A percentile compares a stretch with the other conserved stretches of the same genome.
These are phyloP conservation scores for Tachyglossus aculeatus DNA, from an alignment of 2,797 vertebrate genomes.

Conservation along the genomic window DNA sequence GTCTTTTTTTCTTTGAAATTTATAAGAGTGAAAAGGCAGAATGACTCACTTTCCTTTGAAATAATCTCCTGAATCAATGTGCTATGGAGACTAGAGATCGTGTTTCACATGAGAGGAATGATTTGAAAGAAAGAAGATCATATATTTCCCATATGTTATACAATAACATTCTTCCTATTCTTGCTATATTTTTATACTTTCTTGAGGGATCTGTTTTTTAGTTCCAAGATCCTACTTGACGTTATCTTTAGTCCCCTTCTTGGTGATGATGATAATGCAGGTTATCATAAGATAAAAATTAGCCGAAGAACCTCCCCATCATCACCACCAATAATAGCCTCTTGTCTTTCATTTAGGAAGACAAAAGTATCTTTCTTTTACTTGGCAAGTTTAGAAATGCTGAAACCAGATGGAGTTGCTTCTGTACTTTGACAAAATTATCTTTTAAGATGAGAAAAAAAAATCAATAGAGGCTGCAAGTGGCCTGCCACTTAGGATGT, in stretches of 20 bases:
- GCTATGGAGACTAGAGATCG: background rate
- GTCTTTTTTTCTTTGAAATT: background rate
- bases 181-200: background rate
- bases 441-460: background rate
- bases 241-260: background rate
- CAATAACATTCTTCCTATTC: background rate
- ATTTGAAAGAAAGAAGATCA: background rate
- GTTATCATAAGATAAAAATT: background rate
- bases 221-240: background rate
- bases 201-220: background rate
- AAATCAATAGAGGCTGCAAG: background rate
- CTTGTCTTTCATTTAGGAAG: background rate
- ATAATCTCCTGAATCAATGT: background rate
- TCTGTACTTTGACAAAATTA: background rate
- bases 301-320: background rate
- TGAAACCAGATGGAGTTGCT: constrained; percentile 1
- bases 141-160: background rate
- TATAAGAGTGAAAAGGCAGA: background rate
- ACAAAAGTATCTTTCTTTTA: background rate
- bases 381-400: background rate
- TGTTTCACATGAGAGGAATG: background rate
- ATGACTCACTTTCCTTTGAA: background rate
- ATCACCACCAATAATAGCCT: too few relatives aligned
- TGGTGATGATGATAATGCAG: background rate
- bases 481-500: background rate